Percentiles rank a stretch among this genome's conserved stretches.
These are phyloP conservation scores for Hepsetus odoe DNA, from an alignment of 2,113 vertebrate genomes.

Conservation along the genomic window DNA sequence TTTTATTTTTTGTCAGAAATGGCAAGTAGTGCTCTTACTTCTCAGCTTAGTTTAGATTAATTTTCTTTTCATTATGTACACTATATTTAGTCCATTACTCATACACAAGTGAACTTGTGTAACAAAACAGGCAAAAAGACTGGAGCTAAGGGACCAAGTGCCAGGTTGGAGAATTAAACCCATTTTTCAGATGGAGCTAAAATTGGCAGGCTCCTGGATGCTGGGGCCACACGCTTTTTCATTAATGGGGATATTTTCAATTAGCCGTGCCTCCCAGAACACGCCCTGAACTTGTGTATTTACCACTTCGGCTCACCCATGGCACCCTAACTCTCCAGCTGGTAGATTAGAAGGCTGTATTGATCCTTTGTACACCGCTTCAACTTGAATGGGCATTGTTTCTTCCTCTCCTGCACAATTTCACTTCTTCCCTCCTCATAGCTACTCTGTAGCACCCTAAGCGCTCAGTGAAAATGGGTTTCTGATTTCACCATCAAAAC, in stretches of 20 bases:
- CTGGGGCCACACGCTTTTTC: slow-evolving; percentile 44
- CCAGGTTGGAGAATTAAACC: slow-evolving; percentile 56
- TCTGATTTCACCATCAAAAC: slow-evolving; percentile 60
- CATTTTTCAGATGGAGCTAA: slow-evolving; percentile 60
- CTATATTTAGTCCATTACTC: slow-evolving; percentile 34
- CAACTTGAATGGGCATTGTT: slow-evolving; percentile 44
- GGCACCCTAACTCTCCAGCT: slow-evolving; percentile 43
- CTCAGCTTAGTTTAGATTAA: slow-evolving; percentile 24
- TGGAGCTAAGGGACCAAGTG: slow-evolving; percentile 45
- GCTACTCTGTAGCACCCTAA: slow-evolving; percentile 49
- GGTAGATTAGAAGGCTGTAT: slow-evolving; percentile 64
- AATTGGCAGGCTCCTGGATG: slow-evolving; percentile 47
- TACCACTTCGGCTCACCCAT: slow-evolving; percentile 45
- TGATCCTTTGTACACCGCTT: slow-evolving; percentile 57
- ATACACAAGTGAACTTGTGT: slow-evolving; percentile 21
- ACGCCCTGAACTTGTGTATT: slow-evolving; percentile 58
- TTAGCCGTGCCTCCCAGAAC: slow-evolving; percentile 69
- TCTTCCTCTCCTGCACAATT: slow-evolving; percentile 34
- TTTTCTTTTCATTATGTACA: slow-evolving; percentile 14
- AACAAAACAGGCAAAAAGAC: slow-evolving; percentile 35
- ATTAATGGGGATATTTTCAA: slow-evolving; percentile 72
- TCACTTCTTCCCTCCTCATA: slow-evolving; percentile 30
- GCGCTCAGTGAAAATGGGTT: slow-evolving; percentile 62
- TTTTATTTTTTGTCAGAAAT: not conserved
- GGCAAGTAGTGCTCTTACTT: slow-evolving; percentile 16